phyloP scores from a whole-genome alignment of 2,113 vertebrate species.

The Brachypodius melanocephalos region DNA sequence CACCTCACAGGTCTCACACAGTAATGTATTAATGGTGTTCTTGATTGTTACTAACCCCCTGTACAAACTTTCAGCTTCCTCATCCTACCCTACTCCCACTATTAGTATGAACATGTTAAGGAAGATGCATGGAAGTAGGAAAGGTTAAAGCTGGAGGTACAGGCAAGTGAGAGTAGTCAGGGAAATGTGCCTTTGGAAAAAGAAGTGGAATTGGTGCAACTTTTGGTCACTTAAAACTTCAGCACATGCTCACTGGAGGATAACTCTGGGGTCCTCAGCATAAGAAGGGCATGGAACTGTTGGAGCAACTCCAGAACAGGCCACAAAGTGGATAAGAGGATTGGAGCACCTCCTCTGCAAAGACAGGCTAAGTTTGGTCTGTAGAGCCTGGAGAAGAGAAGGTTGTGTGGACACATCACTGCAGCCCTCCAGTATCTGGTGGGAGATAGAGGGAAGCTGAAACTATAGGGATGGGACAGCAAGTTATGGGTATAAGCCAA shows the following conservation, averaged over 20 bases:
- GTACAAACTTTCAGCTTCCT: background rate
- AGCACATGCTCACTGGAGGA: background rate
- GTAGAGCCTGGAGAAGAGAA: background rate
- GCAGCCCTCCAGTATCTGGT: background rate
- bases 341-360: background rate
- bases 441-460: background rate
- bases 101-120: background rate
- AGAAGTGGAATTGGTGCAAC: background rate
- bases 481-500: background rate
- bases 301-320: background rate
- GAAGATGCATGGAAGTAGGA: background rate
- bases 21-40: background rate
- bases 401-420: background rate
- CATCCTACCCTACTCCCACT: background rate
- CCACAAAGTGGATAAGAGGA: background rate
- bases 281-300: background rate
- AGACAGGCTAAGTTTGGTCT: background rate
- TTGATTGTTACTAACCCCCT: background rate
- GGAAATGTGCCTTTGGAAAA: background rate
- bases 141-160: background rate
- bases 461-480: background rate
- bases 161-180: background rate
- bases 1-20: background rate
- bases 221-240: background rate
- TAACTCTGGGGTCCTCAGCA: background rate